These are phyloP conservation scores for Solea solea DNA, from an alignment of 2,113 vertebrate genomes.

Conservation along the genomic window DNA sequence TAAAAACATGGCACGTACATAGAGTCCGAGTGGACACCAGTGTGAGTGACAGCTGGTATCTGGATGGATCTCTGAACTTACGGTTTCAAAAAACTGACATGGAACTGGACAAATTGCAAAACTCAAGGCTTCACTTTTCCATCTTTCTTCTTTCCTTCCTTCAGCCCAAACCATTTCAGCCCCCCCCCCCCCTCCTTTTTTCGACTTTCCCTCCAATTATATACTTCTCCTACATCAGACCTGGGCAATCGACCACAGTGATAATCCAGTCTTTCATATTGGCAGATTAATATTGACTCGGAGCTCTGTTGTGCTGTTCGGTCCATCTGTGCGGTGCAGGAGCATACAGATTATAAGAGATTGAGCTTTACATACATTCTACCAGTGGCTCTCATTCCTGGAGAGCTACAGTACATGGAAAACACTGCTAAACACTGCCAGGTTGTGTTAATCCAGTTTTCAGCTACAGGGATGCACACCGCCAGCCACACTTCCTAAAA, in stretches of 20 bases:
- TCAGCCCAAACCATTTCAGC: conserved; percentile 19
- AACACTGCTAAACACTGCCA: conserved; percentile 17
- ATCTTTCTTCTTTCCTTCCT: conserved; percentile 6
- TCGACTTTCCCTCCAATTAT: conserved; percentile 38
- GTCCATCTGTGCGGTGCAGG: conserved; percentile 51
- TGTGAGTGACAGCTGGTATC: too few species aligned
- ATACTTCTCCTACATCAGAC: conserved; percentile 45
- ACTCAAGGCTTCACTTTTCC: not conserved
- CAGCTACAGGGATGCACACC: not conserved
- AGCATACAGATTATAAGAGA: conserved; percentile 53
- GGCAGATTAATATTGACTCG: conserved; percentile 74
- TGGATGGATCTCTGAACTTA: too few species aligned
- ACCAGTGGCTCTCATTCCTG: conserved; percentile 28
- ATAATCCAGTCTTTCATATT: conserved; percentile 74
- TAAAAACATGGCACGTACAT: too few species aligned
- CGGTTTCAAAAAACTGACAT: too few species aligned
- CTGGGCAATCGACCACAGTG: conserved; percentile 55
- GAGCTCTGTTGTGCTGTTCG: conserved; percentile 50
- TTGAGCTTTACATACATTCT: conserved; percentile 58
- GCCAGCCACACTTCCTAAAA: too few species aligned
- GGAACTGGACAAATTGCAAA: conserved; percentile 5
- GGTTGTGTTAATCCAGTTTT: conserved; percentile 37
- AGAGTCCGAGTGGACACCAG: too few species aligned
- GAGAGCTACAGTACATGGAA: conserved; percentile 24
- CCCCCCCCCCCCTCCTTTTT: conserved; percentile 10